Evolutionary conservation across 2,113 vertebrate species (phyloP).

Genomic region (Himantopus leucocephalus): DNA sequence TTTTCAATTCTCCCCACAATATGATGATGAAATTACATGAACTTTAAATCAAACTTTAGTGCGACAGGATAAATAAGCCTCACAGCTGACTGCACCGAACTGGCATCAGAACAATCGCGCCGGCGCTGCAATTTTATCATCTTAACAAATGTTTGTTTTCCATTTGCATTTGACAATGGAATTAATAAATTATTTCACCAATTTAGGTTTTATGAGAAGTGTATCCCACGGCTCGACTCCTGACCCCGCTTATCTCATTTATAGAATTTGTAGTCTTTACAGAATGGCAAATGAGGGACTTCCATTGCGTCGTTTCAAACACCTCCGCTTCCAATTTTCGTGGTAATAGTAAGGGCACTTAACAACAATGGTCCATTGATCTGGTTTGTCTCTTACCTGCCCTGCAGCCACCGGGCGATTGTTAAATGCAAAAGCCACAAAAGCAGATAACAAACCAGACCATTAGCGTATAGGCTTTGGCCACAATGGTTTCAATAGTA

Average conservation of each 20-base stretch:
- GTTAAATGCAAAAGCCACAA: conserved; percentile 17
- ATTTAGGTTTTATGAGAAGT: conserved; percentile 19
- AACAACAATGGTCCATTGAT: conserved; percentile 51
- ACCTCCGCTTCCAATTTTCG: conserved; percentile 26
- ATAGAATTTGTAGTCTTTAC: background rate
- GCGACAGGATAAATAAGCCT: background rate
- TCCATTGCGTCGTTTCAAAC: background rate
- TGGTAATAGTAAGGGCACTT: conserved; percentile 12
- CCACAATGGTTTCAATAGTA: conserved; percentile 45
- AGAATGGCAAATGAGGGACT: conserved; percentile 3
- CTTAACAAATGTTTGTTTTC: conserved; percentile 67
- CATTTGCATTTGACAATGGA: conserved; percentile 56
- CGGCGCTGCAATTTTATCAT: conserved; percentile 3
- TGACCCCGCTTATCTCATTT: background rate
- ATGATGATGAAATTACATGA: conserved; percentile 10
- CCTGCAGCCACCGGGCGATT: conserved; percentile 50
- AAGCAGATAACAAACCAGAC: conserved; percentile 28
- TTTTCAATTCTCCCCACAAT: conserved; percentile 52
- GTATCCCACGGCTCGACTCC: background rate
- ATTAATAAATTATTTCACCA: conserved; percentile 49
- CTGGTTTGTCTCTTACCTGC: conserved; percentile 45
- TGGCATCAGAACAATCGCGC: background rate
- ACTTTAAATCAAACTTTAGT: conserved; percentile 59
- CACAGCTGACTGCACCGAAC: background rate
- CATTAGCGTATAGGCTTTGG: conserved; percentile 16